phyloP scores from a whole-genome alignment of 2,113 vertebrate genomes.

The Rattus rattus region DNA sequence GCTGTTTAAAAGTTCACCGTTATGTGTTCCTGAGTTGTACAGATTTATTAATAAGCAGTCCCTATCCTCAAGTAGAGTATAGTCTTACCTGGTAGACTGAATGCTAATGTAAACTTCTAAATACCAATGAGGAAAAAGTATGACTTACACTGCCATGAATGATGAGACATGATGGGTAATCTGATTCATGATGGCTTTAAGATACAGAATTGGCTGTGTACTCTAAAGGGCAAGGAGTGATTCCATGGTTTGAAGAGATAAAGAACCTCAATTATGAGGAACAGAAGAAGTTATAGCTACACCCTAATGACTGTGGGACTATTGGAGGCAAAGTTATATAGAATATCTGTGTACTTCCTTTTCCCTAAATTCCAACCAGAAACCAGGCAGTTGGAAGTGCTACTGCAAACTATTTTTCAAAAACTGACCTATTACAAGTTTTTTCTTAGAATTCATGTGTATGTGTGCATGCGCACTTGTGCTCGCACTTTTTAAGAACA shows the following conservation, averaged over 20 bases:
- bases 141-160: neutral
- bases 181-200: neutral
- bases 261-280: neutral
- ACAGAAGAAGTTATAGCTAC: neutral
- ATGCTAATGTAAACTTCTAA: neutral
- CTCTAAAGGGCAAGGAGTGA: neutral
- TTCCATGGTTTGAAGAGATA: neutral
- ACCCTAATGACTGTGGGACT: neutral
- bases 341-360: neutral
- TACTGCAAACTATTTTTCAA: neutral
- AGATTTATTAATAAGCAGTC: neutral
- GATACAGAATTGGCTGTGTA: neutral
- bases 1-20: neutral
- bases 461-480: neutral
- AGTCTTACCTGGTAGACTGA: neutral
- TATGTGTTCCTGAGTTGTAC: neutral
- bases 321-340: neutral
- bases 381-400: neutral
- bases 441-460: no score
- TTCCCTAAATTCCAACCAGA: neutral
- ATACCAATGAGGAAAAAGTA: neutral
- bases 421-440: no score
- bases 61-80: neutral
- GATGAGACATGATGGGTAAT: neutral
- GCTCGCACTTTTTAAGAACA: neutral